Evolutionary conservation across 2,797 vertebrate species (phyloP).

Genomic region (Rhinella marina): DNA sequence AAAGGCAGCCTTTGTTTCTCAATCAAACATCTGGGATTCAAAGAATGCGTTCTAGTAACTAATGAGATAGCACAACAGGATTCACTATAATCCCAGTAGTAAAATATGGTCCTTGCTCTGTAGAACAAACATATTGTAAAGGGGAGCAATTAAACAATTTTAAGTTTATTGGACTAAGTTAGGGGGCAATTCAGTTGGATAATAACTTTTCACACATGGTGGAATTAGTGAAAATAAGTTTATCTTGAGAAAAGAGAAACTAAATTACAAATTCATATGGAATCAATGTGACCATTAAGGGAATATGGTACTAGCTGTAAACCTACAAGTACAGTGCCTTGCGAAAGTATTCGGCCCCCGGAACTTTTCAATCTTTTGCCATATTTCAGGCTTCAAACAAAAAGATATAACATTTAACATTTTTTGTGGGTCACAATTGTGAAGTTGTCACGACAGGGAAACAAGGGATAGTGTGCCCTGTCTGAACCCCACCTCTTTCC

Average conservation of each 20-base stretch:
- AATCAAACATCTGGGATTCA: conserved; percentile 59
- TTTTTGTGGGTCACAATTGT: too few relatives aligned
- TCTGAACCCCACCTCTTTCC: too few relatives aligned
- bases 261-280: conserved; percentile 49
- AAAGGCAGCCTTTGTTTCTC: conserved; percentile 51
- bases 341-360: too few relatives aligned
- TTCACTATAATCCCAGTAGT: conserved; percentile 60
- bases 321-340: conserved; percentile 28
- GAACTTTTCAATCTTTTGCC: too few relatives aligned
- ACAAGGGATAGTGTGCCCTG: too few relatives aligned
- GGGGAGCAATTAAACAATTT: conserved; percentile 52
- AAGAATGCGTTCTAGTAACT: conserved; percentile 59
- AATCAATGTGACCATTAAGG: conserved; percentile 39
- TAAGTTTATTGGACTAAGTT: conserved; percentile 56
- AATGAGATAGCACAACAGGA: conserved; percentile 56
- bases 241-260: conserved; percentile 30
- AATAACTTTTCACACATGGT: conserved; percentile 58
- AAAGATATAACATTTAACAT: too few relatives aligned
- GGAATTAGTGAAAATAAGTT: conserved; percentile 41
- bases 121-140: conserved; percentile 43
- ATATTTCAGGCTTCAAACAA: too few relatives aligned
- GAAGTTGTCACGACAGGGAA: too few relatives aligned
- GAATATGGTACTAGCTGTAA: background rate
- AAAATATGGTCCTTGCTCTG: conserved; percentile 51
- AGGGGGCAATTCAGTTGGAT: conserved; percentile 59